Conservation (phyloP, 2,888 invertebrate species). For the Folsomia candida region DNA sequence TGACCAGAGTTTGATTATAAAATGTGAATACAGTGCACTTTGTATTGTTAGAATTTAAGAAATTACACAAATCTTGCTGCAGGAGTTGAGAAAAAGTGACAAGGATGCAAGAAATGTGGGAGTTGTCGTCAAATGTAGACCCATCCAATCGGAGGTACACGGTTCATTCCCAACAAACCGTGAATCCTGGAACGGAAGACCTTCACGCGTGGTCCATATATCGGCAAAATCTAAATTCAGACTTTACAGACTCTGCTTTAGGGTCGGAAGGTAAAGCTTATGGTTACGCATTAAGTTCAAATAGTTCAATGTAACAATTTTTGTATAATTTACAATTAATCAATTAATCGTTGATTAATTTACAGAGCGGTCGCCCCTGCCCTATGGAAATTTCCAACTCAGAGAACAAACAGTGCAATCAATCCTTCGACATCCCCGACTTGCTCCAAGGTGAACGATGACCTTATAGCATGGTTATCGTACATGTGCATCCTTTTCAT, state of each 20-base stretch:
- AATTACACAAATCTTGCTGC: too few relatives aligned
- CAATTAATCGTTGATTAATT: too few relatives aligned
- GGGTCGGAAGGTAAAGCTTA: conserved; percentile 90
- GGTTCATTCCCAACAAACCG: conserved; percentile 20
- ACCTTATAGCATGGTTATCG: too few relatives aligned
- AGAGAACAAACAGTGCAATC: conserved; percentile 90
- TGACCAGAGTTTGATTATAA: too few relatives aligned
- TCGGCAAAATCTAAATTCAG: conserved; percentile 84
- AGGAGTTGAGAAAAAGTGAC: too few relatives aligned
- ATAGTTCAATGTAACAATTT: too few relatives aligned
- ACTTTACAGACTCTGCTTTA: conserved; percentile 89
- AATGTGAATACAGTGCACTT: too few relatives aligned
- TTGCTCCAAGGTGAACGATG: conserved; percentile 50
- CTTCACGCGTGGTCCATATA: conserved; percentile 91
- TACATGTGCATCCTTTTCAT: background rate
- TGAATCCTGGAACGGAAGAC: conserved; percentile 66
- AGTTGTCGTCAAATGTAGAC: conserved; percentile 52
- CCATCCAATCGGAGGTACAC: conserved; percentile 11
- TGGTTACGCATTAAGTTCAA: too few relatives aligned
- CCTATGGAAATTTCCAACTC: conserved; percentile 90
- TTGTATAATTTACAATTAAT: too few relatives aligned
- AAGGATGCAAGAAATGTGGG: conserved; percentile 56
- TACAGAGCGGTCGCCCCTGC: conserved; percentile 88
- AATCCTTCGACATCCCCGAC: conserved; percentile 78
- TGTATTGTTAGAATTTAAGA: too few relatives aligned